Conservation (phyloP, 2,113 vertebrate species). For the Cettia cetti region DNA sequence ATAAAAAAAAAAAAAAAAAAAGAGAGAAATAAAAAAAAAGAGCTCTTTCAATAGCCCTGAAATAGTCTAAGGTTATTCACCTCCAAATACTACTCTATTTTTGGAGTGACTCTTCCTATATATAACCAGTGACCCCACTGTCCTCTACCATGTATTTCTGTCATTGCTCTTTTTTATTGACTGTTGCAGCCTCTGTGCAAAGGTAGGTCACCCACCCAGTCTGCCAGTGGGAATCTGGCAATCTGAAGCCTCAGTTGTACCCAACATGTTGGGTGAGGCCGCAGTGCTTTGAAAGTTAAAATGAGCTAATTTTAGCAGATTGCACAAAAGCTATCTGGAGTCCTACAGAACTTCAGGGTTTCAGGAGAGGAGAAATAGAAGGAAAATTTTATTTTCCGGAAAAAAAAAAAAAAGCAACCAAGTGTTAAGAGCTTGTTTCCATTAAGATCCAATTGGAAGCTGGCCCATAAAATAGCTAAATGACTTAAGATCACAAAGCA, state of each 20-base stretch:
- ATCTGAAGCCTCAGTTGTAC: neutral
- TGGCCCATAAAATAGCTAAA: neutral
- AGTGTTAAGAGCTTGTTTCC: neutral
- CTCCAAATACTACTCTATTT: conserved; percentile 23
- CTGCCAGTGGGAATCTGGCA: neutral
- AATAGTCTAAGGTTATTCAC: conserved; percentile 3
- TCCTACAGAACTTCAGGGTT: neutral
- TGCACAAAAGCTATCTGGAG: neutral
- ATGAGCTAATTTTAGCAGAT: neutral
- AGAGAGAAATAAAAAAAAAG: neutral
- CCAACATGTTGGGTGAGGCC: neutral
- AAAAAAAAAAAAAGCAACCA: neutral
- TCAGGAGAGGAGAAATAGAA: neutral
- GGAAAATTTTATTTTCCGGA: neutral
- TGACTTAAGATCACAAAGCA: neutral
- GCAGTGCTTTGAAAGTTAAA: neutral
- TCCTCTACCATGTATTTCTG: neutral
- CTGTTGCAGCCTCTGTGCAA: neutral
- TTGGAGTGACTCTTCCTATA: conserved; percentile 18
- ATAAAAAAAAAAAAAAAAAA: neutral
- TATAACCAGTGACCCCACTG: conserved; percentile 2
- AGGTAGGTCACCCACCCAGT: neutral
- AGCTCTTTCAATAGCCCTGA: neutral
- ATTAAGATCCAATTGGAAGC: neutral
- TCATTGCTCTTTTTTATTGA: conserved; percentile 16